phyloP scores from a whole-genome alignment of 2,113 vertebrate genomes.

The Triplophysa siluroides region DNA sequence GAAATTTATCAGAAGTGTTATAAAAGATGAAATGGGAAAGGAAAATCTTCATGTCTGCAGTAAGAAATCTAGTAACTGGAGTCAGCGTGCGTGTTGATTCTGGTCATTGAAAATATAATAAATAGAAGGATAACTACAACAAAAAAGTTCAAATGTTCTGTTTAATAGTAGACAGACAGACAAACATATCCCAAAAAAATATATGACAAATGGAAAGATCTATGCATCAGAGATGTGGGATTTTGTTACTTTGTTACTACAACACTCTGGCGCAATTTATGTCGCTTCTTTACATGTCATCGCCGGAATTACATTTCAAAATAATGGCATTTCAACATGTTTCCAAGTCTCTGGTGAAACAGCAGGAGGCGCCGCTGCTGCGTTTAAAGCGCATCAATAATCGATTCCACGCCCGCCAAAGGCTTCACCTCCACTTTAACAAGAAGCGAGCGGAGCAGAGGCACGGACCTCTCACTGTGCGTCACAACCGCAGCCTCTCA shows the following conservation, averaged over 20 bases:
- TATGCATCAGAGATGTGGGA: not conserved
- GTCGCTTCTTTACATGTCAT: not conserved
- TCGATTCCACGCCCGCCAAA: conserved; percentile 47
- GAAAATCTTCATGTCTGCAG: not conserved
- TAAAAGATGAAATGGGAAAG: conserved; percentile 23
- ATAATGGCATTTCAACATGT: conserved; percentile 15
- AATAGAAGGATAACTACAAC: not conserved
- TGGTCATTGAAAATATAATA: not conserved
- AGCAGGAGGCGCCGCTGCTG: not conserved
- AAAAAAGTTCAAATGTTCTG: too few species aligned
- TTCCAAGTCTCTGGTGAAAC: not conserved
- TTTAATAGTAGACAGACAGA: too few species aligned
- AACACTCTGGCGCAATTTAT: not conserved
- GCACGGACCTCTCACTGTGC: conserved; percentile 27
- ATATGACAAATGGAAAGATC: too few species aligned
- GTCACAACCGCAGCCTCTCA: conserved; percentile 44
- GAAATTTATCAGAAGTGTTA: conserved; percentile 34
- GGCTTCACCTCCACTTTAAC: conserved; percentile 47
- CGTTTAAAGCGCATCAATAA: conserved; percentile 42
- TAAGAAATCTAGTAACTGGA: not conserved
- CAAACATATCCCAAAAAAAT: too few species aligned
- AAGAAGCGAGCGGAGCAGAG: conserved; percentile 26
- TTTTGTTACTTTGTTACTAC: not conserved
- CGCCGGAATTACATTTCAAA: not conserved
- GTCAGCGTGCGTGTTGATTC: not conserved